These are phyloP conservation scores for Xylophagus ater DNA, from an alignment of 2,888 invertebrate species.

Conservation along the genomic window DNA sequence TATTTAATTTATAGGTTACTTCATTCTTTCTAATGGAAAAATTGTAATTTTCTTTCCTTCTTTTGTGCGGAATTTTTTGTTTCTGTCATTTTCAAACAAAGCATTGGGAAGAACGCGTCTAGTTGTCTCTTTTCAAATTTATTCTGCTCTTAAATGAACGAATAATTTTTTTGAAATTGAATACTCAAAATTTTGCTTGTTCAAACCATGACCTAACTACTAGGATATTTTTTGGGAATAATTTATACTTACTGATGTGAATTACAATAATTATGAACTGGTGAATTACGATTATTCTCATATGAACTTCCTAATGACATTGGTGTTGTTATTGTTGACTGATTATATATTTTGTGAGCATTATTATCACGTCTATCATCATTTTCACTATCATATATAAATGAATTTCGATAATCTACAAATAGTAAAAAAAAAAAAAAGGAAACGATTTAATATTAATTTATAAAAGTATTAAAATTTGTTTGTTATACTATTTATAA, in stretches of 20 bases:
- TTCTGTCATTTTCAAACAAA: too few species aligned
- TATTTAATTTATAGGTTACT: too few species aligned
- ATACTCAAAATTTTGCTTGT: too few species aligned
- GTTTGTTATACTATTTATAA: slow-evolving; percentile 79
- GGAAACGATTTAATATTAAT: slow-evolving; percentile 7
- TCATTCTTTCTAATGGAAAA: too few species aligned
- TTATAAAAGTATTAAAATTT: slow-evolving; percentile 29
- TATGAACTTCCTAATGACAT: slow-evolving; percentile 18
- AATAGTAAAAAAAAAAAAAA: slow-evolving; percentile 19
- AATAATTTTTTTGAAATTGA: too few species aligned
- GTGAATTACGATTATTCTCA: slow-evolving; percentile 18
- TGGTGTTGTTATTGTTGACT: slow-evolving; percentile 6
- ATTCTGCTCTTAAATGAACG: too few species aligned
- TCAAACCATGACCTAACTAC: too few species aligned
- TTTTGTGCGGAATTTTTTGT: too few species aligned
- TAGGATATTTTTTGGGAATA: neutral
- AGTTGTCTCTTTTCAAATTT: too few species aligned
- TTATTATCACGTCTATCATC: slow-evolving; percentile 43
- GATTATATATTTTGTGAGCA: slow-evolving; percentile 6
- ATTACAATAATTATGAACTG: slow-evolving; percentile 16
- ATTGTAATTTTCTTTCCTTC: too few species aligned
- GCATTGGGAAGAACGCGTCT: too few species aligned
- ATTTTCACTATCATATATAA: slow-evolving; percentile 44
- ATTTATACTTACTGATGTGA: slow-evolving; percentile 18
- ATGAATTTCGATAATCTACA: slow-evolving; percentile 28